phyloP scores from a whole-genome alignment of 1,140 invertebrate genomes.

The Drusus annulatus region DNA sequence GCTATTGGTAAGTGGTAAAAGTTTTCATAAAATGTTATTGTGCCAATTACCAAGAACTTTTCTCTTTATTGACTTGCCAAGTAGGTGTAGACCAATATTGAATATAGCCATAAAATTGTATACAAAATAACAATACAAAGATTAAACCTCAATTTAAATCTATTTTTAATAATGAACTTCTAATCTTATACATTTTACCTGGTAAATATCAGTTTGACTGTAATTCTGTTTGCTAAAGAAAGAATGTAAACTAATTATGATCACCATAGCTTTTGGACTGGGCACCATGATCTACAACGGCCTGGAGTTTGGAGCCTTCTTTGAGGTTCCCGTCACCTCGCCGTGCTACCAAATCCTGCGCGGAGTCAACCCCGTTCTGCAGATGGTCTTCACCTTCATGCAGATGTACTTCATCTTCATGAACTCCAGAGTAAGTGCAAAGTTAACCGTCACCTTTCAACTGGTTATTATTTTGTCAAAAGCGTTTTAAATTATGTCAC shows the following conservation, averaged over 20 bases:
- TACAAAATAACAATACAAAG: too few relatives aligned
- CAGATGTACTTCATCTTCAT: conserved; percentile 99
- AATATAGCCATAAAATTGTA: too few relatives aligned
- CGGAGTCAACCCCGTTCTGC: conserved; percentile 92
- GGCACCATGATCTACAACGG: conserved; percentile 98
- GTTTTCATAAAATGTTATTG: not conserved
- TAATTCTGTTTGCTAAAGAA: too few relatives aligned
- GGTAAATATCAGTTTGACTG: too few relatives aligned
- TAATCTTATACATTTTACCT: too few relatives aligned
- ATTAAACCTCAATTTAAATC: too few relatives aligned
- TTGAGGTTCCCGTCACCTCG: conserved; percentile 90
- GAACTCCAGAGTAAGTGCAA: conserved; percentile 90
- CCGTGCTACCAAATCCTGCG: conserved; percentile 91
- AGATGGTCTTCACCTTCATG: conserved; percentile 98
- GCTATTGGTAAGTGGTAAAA: conserved; percentile 84
- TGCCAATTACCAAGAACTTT: not conserved
- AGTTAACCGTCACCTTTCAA: not conserved
- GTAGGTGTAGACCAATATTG: too few relatives aligned
- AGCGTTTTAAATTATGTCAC: not conserved
- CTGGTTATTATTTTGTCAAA: conserved; percentile 3
- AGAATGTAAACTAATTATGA: too few relatives aligned
- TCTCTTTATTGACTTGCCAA: too few relatives aligned
- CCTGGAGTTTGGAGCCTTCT: conserved; percentile 94
- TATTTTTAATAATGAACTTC: too few relatives aligned
- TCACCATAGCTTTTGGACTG: conserved; percentile 89